Evolutionary conservation across 2,113 vertebrate species (phyloP).

Genomic region (Cyprinodon brontotheroides): DNA sequence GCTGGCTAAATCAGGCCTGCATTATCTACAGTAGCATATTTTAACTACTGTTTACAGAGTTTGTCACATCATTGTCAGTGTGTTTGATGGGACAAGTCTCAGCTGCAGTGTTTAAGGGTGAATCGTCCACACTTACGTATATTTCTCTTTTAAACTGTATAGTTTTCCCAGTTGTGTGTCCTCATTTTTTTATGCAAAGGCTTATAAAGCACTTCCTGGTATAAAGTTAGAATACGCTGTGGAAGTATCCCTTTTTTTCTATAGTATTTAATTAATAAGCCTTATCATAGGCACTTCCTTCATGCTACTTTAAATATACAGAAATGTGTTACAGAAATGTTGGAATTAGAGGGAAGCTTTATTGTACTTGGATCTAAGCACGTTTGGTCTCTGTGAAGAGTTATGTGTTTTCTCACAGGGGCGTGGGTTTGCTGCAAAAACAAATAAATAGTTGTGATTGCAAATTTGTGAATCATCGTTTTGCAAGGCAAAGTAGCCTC

Average conservation of each 20-base stretch:
- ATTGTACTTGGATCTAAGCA: not conserved
- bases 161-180: not conserved
- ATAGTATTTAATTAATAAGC: no score
- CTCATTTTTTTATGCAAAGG: not conserved
- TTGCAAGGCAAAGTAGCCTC: slow-evolving; percentile 61
- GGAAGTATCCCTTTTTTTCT: not conserved
- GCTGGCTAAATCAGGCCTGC: slow-evolving; percentile 51
- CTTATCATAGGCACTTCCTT: not conserved
- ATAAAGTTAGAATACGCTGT: not conserved
- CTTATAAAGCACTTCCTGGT: not conserved
- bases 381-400: not conserved
- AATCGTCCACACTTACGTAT: not conserved
- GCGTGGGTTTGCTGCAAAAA: not conserved
- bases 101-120: not conserved
- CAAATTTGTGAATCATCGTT: slow-evolving; percentile 34
- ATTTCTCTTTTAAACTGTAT: not conserved
- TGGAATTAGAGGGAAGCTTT: not conserved
- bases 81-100: slow-evolving; percentile 16
- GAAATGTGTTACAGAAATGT: not conserved
- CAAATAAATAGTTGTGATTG: slow-evolving; percentile 3
- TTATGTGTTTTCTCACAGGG: not conserved
- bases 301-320: not conserved
- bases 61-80: slow-evolving; percentile 49
- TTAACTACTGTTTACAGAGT: slow-evolving; percentile 55
- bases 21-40: slow-evolving; percentile 60